These are phyloP conservation scores for Suricata suricatta DNA, from an alignment of 2,113 vertebrate species.

Conservation along the genomic window DNA sequence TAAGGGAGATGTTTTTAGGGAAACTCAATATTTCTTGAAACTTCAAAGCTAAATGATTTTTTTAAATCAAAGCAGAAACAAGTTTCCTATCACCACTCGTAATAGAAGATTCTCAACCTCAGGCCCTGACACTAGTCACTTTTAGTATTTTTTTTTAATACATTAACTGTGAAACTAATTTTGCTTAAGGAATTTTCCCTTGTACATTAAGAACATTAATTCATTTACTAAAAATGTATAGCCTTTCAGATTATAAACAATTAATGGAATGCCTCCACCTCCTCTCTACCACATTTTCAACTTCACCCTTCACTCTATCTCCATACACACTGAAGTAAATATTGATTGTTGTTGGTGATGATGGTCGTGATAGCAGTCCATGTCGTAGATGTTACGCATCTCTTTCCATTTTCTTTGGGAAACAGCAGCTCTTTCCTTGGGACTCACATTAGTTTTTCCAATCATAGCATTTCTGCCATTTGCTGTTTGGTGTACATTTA, in stretches of 20 bases:
- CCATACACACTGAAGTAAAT: not conserved
- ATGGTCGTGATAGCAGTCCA: no score
- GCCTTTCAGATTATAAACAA: not conserved
- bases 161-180: slow-evolving; percentile 32
- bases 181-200: not conserved
- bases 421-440: not conserved
- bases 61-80: slow-evolving; percentile 2
- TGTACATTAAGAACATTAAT: slow-evolving; percentile 9
- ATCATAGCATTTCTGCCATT: not conserved
- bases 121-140: not conserved
- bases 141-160: slow-evolving; percentile 21
- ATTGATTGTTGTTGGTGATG: not conserved
- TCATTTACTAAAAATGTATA: slow-evolving; percentile 23
- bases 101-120: not conserved
- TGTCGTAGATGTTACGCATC: not conserved
- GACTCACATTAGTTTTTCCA: not conserved
- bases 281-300: not conserved
- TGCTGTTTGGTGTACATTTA: not conserved
- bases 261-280: not conserved
- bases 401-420: not conserved
- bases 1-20: not conserved
- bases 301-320: not conserved
- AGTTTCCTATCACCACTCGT: not conserved
- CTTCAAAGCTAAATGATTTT: not conserved
- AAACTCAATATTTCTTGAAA: slow-evolving; percentile 13